Evolutionary conservation across 2,888 invertebrate species (phyloP).

Genomic region (Chrysodeixis includens): DNA sequence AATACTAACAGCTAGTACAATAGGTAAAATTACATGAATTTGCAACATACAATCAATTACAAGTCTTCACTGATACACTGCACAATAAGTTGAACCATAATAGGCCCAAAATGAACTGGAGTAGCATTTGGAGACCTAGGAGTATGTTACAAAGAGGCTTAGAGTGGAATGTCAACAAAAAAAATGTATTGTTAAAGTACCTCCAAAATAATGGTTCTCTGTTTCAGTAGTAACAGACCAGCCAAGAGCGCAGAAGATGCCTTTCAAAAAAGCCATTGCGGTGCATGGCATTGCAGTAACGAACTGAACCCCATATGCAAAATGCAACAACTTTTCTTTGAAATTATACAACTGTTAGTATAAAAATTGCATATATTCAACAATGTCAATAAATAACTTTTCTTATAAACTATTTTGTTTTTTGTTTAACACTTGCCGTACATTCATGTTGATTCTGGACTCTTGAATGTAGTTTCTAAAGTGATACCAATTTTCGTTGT

Average conservation of each 20-base stretch:
- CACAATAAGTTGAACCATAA: no score
- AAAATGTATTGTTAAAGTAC: no score
- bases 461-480: constrained; percentile 90
- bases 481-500: constrained; percentile 83
- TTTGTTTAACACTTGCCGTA: constrained; percentile 95
- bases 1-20: no score
- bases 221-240: constrained; percentile 79
- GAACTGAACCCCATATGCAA: constrained; percentile 16
- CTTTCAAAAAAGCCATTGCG: constrained; percentile 43
- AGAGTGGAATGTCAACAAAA: no score
- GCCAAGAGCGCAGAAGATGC: constrained; percentile 60
- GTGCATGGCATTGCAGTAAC: constrained; percentile 37
- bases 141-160: no score
- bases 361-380: constrained; percentile 46
- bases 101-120: no score
- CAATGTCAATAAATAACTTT: constrained; percentile 57
- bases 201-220: constrained; percentile 20
- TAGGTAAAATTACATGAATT: no score
- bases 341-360: constrained; percentile 46
- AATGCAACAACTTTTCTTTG: constrained; percentile 13
- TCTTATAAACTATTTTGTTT: constrained; percentile 84
- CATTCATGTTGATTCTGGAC: constrained; percentile 97
- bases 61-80: no score
- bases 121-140: no score
- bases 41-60: no score